phyloP scores from a whole-genome alignment of 2,888 invertebrate genomes.

The Ophion ventricosus region DNA sequence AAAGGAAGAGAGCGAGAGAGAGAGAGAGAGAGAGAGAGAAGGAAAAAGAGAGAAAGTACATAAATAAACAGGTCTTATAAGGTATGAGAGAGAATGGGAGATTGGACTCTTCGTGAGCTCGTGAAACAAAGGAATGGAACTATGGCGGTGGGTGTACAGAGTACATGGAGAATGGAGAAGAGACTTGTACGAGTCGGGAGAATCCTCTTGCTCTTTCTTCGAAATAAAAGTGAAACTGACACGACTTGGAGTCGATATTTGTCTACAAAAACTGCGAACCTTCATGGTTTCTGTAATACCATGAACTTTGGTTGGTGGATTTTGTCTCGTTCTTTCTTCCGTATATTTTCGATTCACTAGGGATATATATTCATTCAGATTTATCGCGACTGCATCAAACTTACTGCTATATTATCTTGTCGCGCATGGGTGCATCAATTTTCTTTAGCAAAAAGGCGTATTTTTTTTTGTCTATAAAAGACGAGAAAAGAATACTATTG shows the following conservation, averaged over 20 bases:
- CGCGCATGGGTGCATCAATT: not conserved
- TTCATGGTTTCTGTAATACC: not conserved
- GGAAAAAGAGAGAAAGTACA: conserved; percentile 66
- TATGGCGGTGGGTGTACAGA: conserved; percentile 32
- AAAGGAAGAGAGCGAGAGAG: not conserved
- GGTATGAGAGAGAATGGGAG: conserved; percentile 63
- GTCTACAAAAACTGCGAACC: conserved; percentile 24
- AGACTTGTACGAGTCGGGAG: conserved; percentile 32
- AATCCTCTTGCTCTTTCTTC: conserved; percentile 44
- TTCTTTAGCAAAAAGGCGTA: not conserved
- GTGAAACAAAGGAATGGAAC: conserved; percentile 62
- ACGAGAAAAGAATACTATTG: not conserved
- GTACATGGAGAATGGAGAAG: conserved; percentile 18
- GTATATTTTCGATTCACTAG: not conserved
- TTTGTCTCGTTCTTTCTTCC: not conserved
- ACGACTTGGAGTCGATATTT: conserved; percentile 53
- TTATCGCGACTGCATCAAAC: too few relatives aligned
- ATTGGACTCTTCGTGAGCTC: conserved; percentile 64
- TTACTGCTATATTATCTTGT: too few relatives aligned
- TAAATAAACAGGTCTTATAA: conserved; percentile 73
- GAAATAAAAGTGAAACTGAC: conserved; percentile 62
- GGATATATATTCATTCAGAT: not conserved
- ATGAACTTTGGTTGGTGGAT: not conserved
- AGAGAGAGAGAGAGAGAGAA: conserved; percentile 18
- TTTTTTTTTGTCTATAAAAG: not conserved